Evolutionary conservation across 2,888 invertebrate species (phyloP), one percentile per base, ranked within the genome.

Genomic region (Drosophila falleni): DNA sequence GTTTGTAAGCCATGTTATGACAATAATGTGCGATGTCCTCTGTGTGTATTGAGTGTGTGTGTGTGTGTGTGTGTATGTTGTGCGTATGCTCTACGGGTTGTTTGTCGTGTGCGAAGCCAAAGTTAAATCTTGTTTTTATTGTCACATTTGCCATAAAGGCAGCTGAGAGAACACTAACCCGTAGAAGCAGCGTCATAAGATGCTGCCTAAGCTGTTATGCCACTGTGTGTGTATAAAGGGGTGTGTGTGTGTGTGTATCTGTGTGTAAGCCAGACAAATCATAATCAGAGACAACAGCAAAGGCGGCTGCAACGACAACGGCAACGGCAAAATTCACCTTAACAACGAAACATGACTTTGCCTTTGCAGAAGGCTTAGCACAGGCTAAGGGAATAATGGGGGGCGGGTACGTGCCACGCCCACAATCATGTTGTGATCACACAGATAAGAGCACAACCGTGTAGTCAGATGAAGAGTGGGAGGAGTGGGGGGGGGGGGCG

Each of bases 81-180:
- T 46, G 58, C 50, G 67, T 58, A 55, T 69, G 50, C 55, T 51
- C 44, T 23, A 55, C 26, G 19, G 42, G 63, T 33, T 69, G 69
- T 75, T 72, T 77, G 74, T 65, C 37, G 66, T 78, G 70, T 68
- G 78, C 63, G 63, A 78, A 76, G 82, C 76, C 56, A 81, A 84
- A 86, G 84, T 86, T 85, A 86, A 86, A 85, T 81, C 81, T 81
- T 85, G 84, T 86, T 85, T 85, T 85, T 85, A 85, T 85, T 86
- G 86, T 86, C 81, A 74, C 84, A 84, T 84, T 84, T 86, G 86
- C 84, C 81, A 78, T 83, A 84, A 86, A 85, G 82, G 74, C 81
- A 79, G 74, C 68, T 65, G 53, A 53, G 80, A 59, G 78, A 80
- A 55, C 72, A 72, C 62, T 39, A 63, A 60, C 54, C 71, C 42